Conservation (phyloP, 2,113 vertebrate species). For the Anthoscopus minutus region DNA sequence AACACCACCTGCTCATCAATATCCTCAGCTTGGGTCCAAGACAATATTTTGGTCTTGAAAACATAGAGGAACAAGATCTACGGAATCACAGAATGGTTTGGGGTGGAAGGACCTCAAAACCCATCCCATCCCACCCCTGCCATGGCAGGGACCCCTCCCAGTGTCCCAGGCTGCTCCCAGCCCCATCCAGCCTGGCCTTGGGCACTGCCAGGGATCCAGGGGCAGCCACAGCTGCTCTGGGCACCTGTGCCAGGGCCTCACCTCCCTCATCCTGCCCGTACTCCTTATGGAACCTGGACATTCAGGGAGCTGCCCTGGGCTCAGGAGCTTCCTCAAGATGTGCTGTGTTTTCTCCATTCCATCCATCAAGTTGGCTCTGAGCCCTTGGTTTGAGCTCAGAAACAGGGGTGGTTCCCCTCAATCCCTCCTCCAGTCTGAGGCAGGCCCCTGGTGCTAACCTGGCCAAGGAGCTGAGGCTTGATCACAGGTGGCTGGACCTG, state of each 20-base stretch:
- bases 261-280: background rate
- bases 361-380: background rate
- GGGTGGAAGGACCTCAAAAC: rapidly evolving
- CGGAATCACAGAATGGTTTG: background rate
- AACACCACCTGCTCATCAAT: background rate
- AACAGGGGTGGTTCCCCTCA: background rate
- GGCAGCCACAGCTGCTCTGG: background rate
- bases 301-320: background rate
- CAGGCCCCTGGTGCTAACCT: background rate
- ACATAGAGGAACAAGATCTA: rapidly evolving
- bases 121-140: background rate
- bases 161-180: background rate
- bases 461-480: background rate
- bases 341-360: background rate
- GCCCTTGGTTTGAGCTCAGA: background rate
- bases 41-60: background rate
- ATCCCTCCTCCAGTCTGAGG: background rate
- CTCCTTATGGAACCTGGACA: background rate
- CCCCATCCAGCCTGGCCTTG: background rate
- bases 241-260: background rate
- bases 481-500: background rate
- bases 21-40: background rate
- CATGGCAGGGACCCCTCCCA: background rate
- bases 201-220: background rate
- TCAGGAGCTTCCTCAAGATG: background rate